Conservation (phyloP, 1,140 invertebrate genomes). For the Drosophila pallidifrons region DNA sequence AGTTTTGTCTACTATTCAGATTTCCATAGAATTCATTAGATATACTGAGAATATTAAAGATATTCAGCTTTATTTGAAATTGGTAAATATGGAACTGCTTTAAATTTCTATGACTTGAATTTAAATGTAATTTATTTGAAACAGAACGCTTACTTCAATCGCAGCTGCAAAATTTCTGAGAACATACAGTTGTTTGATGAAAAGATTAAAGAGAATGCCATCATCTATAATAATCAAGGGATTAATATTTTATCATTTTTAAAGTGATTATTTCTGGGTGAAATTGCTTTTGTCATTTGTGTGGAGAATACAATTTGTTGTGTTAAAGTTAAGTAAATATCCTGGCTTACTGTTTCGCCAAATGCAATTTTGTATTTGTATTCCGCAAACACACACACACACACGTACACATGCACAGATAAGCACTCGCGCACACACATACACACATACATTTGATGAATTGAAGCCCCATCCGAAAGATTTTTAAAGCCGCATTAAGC, state of each 20-base stretch:
- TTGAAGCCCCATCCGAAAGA: slow-evolving; percentile 51
- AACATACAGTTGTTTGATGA: not conserved
- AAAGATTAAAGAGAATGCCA: not conserved
- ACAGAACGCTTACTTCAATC: not conserved
- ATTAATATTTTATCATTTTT: not conserved
- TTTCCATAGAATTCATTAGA: too few relatives aligned
- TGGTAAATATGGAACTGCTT: not conserved
- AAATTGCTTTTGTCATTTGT: not conserved
- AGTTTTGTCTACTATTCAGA: too few relatives aligned
- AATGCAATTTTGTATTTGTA: slow-evolving; percentile 7
- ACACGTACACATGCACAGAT: too few relatives aligned
- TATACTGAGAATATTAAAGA: too few relatives aligned
- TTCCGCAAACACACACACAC: too few relatives aligned
- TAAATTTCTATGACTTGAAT: too few relatives aligned
- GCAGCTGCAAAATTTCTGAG: not conserved
- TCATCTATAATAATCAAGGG: not conserved
- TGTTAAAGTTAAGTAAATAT: slow-evolving; percentile 16
- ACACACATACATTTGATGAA: slow-evolving; percentile 43
- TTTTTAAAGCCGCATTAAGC: slow-evolving; percentile 81
- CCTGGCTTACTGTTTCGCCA: slow-evolving; percentile 7
- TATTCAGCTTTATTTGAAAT: too few relatives aligned
- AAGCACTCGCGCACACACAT: not conserved
- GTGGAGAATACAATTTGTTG: slow-evolving; percentile 13
- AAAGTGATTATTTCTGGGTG: not conserved
- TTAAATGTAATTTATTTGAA: not conserved